Conservation (phyloP, 35 echinoderm and acorn worm genomes). For the Apostichopus parvimensis region DNA sequence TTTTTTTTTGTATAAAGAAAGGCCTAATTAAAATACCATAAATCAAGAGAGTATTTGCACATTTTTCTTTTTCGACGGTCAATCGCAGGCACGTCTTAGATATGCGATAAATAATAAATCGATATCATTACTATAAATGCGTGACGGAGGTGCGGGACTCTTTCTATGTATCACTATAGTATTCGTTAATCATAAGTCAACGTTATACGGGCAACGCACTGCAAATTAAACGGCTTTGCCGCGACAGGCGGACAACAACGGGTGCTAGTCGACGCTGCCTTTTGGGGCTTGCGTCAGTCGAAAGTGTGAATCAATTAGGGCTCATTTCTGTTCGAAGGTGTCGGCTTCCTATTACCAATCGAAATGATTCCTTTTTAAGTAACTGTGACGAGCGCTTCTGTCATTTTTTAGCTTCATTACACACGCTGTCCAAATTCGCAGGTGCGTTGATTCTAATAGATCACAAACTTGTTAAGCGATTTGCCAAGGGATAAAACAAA, state of each 20-base stretch:
- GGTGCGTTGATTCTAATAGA: conserved; percentile 46
- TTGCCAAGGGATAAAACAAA: neutral
- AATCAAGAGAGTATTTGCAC: no score
- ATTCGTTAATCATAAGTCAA: neutral
- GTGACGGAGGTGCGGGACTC: no score
- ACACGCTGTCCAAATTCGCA: conserved; percentile 45
- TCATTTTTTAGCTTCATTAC: conserved; percentile 40
- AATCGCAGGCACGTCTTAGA: no score
- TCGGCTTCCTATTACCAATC: conserved; percentile 12
- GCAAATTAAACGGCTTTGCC: neutral
- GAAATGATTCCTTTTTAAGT: conserved; percentile 36
- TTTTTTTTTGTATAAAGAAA: no score
- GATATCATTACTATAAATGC: no score
- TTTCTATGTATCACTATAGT: no score
- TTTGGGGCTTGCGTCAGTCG: conserved; percentile 1
- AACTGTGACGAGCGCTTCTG: conserved; percentile 39
- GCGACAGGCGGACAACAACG: conserved; percentile 2
- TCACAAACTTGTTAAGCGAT: conserved; percentile 50
- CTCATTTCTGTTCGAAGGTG: conserved; percentile 28
- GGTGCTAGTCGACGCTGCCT: neutral
- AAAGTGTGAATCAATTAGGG: conserved; percentile 45
- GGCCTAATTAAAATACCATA: no score
- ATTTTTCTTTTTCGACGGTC: no score
- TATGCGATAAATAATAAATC: no score
- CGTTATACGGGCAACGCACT: conserved; percentile 28